Base-by-base conservation (phyloP, 2,113 vertebrate genomes). In the Trichechus manatus region DNA sequence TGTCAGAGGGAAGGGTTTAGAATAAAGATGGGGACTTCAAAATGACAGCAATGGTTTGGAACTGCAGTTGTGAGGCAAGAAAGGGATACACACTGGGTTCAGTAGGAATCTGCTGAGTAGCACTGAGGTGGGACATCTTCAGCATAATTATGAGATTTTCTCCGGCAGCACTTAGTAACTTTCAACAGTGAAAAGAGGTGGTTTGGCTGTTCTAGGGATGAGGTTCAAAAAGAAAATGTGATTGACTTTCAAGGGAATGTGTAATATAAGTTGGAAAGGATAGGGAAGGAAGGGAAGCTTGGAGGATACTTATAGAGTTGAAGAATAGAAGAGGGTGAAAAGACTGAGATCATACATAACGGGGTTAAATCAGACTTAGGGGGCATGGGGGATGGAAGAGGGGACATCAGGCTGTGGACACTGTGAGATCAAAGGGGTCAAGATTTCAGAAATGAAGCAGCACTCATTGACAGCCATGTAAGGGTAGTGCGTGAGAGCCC, bases 121-220 rank as follows among this genome's bases (percentile, higher is more conserved):
- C 42, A 56, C 17, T 4, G 27, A 77, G 20, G 23, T 61, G 19
- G 42, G 42, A 72, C 56, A 33, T 22, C 14, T 5, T 64, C 81
- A 42, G 9, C 0, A 1, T 50, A 31, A 44, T 64, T 59, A 64
- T 0, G 5, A 36, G 61, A 72, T 77, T 92, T 85, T 61, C 56
- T 97, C 89, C n/a, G 42, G 68, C 6, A 36, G 56, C 11, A 23
- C 50, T 97, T 89, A 89, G 59, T 63, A 36, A 89, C 84, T 27
- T 50, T 64, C 39, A 80, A 50, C 7, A 82, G 39, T 56, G 56
- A 23, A 87, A 86, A 92, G 25, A 50, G 44, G 59, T 88, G 53
- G 19, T 64, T 72, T 90, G 61, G 36, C 64, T 72, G 44, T 25
- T 81, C 11, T 39, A 31, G 31, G 72, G 83, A 22, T 88, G 29